These are phyloP conservation scores for Pseudocheirus occidentalis DNA, from an alignment of 2,797 vertebrate genomes.

Conservation along the genomic window DNA sequence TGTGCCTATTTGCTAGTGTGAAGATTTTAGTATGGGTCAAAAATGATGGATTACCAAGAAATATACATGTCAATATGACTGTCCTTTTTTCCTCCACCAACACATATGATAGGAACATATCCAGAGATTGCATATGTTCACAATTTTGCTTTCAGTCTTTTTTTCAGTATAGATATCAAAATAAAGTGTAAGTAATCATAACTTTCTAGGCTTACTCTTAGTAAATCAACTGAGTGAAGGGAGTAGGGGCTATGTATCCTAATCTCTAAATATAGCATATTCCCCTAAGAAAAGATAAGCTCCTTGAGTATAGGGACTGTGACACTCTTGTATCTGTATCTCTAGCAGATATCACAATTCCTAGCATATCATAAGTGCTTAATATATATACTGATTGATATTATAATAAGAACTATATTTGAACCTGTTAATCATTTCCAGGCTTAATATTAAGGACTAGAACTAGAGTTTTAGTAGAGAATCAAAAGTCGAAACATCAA, in stretches of 20 bases:
- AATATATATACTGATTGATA: not conserved
- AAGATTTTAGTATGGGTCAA: not conserved
- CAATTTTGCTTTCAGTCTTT: conserved; percentile 2
- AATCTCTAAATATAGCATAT: not conserved
- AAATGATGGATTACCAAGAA: conserved; percentile 26
- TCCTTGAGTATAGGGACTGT: not conserved
- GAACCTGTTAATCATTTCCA: not conserved
- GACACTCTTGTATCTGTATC: not conserved
- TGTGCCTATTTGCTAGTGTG: not conserved
- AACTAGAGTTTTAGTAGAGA: not conserved
- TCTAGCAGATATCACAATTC: not conserved
- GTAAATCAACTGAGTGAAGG: not conserved
- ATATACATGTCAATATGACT: not conserved
- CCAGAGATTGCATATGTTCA: conserved; percentile 7
- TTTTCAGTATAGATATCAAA: not conserved
- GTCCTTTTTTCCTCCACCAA: not conserved
- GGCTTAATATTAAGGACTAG: not conserved
- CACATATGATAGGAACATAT: not conserved
- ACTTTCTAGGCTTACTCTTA: conserved; percentile 7
- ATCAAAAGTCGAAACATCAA: not conserved
- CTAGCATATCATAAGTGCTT: not conserved
- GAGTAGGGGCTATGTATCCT: not conserved
- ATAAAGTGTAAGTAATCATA: conserved; percentile 23
- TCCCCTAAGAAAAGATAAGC: not conserved
- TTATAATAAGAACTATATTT: not conserved